phyloP scores from a whole-genome alignment of 2,888 invertebrate genomes.

The Timema podura region DNA sequence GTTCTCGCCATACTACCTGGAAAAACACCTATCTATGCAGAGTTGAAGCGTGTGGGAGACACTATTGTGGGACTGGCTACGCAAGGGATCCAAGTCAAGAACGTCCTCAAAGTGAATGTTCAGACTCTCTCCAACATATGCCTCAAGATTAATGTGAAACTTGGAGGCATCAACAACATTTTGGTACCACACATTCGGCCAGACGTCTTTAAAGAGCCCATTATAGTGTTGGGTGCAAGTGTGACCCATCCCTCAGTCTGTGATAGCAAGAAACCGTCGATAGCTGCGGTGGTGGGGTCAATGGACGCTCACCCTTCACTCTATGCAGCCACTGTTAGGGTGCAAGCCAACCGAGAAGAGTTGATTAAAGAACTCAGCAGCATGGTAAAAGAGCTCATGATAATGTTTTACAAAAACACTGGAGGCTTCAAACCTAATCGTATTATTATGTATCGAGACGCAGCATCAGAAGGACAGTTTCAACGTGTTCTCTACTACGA shows the following conservation, averaged over 20 bases:
- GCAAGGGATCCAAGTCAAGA: conserved; percentile 99
- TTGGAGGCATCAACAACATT: conserved; percentile 99
- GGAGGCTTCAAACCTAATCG: too few species aligned
- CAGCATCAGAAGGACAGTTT: too few species aligned
- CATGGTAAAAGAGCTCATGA: conserved; percentile 89
- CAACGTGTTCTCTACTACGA: too few species aligned
- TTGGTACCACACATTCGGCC: conserved; percentile 95
- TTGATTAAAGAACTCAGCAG: conserved; percentile 98
- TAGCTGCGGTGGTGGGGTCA: conserved; percentile 97
- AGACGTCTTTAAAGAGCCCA: conserved; percentile 97
- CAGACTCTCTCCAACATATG: conserved; percentile 99
- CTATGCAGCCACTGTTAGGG: conserved; percentile 96
- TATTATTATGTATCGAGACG: too few species aligned
- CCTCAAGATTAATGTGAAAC: conserved; percentile 98
- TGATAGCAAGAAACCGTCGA: conserved; percentile 98
- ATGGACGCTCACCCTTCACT: conserved; percentile 99
- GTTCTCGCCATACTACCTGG: conserved; percentile 98
- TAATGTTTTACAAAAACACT: too few species aligned
- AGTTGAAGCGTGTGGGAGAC: conserved; percentile 98
- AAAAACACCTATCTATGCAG: conserved; percentile 98
- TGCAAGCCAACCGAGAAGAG: conserved; percentile 98
- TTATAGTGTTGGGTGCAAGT: conserved; percentile 99
- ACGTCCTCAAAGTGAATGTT: conserved; percentile 99
- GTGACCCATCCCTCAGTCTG: conserved; percentile 99
- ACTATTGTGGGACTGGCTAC: conserved; percentile 99